These are phyloP conservation scores for Galerucella calmariensis DNA, from an alignment of 2,888 invertebrate species.

Conservation along the genomic window DNA sequence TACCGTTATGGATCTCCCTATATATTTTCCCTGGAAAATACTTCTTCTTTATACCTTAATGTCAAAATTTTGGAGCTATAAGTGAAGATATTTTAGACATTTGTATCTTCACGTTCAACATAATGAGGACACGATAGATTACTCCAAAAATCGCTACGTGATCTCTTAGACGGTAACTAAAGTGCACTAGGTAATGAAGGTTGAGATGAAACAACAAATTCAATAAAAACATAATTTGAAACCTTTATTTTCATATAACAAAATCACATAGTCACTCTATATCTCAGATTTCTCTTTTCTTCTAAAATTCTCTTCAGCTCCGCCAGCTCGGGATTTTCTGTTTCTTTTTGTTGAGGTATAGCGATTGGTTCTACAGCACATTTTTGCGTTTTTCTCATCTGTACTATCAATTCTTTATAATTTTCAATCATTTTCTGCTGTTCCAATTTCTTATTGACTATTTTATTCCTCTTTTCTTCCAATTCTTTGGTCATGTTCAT, in stretches of 20 bases:
- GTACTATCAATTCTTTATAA: conserved; percentile 65
- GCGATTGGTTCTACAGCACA: conserved; percentile 45
- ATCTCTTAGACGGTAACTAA: too few relatives aligned
- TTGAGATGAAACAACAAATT: too few relatives aligned
- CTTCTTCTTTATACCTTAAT: too few relatives aligned
- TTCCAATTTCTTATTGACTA: conserved; percentile 65
- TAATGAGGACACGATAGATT: too few relatives aligned
- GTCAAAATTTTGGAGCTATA: too few relatives aligned
- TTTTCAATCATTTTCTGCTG: conserved; percentile 67
- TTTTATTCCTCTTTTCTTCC: conserved; percentile 65
- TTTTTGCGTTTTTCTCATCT: conserved; percentile 61
- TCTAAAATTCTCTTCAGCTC: conserved; percentile 66
- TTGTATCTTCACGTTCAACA: too few relatives aligned
- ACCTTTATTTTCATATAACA: background rate
- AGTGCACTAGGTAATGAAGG: too few relatives aligned
- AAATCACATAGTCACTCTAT: conserved; percentile 16
- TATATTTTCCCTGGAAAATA: too few relatives aligned
- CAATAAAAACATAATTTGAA: background rate
- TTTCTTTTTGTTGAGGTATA: conserved; percentile 46
- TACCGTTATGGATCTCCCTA: too few relatives aligned
- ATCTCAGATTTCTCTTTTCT: conserved; percentile 64
- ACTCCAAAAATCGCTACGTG: too few relatives aligned
- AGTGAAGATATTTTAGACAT: too few relatives aligned
- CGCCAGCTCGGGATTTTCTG: conserved; percentile 64
- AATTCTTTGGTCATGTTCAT: conserved; percentile 68